Evolutionary conservation across 2,888 invertebrate genomes (phyloP), one percentile per base, ranked within the genome.

Genomic region (Drosophila lutescens): DNA sequence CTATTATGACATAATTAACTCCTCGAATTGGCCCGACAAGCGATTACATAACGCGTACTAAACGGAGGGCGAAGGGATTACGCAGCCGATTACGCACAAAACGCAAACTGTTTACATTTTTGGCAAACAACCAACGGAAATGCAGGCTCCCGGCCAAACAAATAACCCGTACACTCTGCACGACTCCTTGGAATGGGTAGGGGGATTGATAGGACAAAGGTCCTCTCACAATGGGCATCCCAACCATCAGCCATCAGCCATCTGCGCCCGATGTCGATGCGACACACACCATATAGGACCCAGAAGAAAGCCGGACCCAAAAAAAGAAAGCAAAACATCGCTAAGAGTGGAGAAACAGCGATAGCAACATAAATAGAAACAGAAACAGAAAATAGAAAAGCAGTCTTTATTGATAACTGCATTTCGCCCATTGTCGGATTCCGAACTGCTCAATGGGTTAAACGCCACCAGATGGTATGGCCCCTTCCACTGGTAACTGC

Each of bases 1-100:
- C 77, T 77, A 85, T 83, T 83, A 82, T 78, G 83, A 82, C 83
- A 86, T 80, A 83, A 83, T 83, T 83, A 83, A 83, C 83, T 85
- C 75, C 78, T 82, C 78, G 80, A 85, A 79, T 78, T 66, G 63
- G 57, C 66, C 63, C 72, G 65, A 65, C 78, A 65, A 62, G 62
- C 66, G 80, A 83, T 80, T 82, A 85, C 85, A 82, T 79, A 82
- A 85, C 80, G 74, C 74, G 70, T 65, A 54, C 67, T 40, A 41
- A 40, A 17, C 63, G 44, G 60, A 34, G 51, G 44, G 38, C 60
- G 63, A 34, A 49, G 53, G 66, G 62, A 74, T 70, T 71, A 71
- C 53, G 53, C 47, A 47, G 34, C 55, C 77, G 71, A 82, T 82
- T 83, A 85, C 80, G 74, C 78, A 84, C 77, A 82, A 76, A 62